Conservation (phyloP, 1,140 invertebrate species). For the Palaemon carinicauda region DNA sequence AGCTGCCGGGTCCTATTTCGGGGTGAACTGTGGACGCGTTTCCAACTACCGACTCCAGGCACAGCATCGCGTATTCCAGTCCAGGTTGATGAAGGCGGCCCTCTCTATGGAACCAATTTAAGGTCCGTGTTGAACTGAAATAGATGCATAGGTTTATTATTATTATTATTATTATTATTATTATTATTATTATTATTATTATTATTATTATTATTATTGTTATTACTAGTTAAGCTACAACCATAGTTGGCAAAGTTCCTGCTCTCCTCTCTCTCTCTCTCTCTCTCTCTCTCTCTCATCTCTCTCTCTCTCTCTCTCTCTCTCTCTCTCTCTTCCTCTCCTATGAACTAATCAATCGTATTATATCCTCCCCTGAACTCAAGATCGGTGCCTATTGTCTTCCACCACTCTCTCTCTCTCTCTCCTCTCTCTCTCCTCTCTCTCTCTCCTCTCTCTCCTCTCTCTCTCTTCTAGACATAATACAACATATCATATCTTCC, state of each 20-base stretch:
- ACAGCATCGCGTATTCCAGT: conserved; percentile 63
- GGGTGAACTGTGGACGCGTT: conserved; percentile 61
- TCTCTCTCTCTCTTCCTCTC: neutral
- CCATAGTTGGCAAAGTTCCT: neutral
- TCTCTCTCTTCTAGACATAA: too few relatives aligned
- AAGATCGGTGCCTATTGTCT: too few relatives aligned
- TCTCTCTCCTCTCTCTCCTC: conserved; percentile 1
- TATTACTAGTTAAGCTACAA: too few relatives aligned
- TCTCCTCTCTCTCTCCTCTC: neutral
- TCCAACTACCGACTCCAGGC: conserved; percentile 63
- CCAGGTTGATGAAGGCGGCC: conserved; percentile 62
- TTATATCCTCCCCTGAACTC: too few relatives aligned
- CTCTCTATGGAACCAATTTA: conserved; percentile 63
- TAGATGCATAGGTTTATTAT: neutral
- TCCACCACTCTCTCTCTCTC: neutral
- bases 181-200: too few relatives aligned
- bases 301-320: neutral
- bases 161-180: too few relatives aligned
- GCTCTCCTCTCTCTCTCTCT: neutral
- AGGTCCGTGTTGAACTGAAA: conserved; percentile 53
- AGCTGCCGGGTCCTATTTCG: conserved; percentile 64
- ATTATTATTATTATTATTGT: too few relatives aligned
- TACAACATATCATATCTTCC: too few relatives aligned
- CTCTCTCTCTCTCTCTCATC: neutral
- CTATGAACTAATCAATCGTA: too few relatives aligned